Evolutionary conservation across 2,888 invertebrate genomes (phyloP).

Genomic region (Odontothrips loti): DNA sequence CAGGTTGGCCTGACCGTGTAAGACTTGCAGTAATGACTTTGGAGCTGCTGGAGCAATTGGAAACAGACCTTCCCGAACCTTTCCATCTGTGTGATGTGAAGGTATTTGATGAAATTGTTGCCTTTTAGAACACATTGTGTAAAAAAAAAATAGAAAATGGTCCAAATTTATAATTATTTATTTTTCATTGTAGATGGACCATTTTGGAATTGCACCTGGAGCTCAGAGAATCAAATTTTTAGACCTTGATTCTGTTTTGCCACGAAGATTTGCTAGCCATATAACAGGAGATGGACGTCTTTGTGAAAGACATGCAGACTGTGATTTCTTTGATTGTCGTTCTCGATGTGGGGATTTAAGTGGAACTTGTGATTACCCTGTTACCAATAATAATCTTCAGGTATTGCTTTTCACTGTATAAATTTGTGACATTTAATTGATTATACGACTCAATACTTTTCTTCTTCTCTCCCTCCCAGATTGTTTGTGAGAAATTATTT

Average conservation of each 20-base stretch:
- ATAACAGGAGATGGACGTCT: constrained; percentile 49
- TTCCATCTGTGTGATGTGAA: constrained; percentile 66
- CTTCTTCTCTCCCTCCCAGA: constrained; percentile 48
- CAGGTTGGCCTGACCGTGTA: constrained; percentile 56
- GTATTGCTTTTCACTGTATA: constrained; percentile 36
- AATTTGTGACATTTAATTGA: not conserved
- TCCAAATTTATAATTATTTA: too few species aligned
- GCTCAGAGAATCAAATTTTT: constrained; percentile 55
- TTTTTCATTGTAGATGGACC: constrained; percentile 46
- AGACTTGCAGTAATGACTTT: constrained; percentile 58
- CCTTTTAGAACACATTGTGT: too few species aligned
- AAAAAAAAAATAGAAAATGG: too few species aligned
- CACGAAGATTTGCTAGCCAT: constrained; percentile 52
- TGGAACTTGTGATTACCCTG: constrained; percentile 53
- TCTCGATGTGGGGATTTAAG: constrained; percentile 55
- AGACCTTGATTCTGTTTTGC: constrained; percentile 60
- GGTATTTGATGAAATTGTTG: not conserved
- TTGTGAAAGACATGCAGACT: constrained; percentile 59
- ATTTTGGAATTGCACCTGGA: constrained; percentile 58
- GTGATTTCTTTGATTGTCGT: constrained; percentile 63
- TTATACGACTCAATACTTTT: not conserved
- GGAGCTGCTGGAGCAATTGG: constrained; percentile 57
- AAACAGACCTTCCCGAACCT: constrained; percentile 56
- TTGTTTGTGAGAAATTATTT: constrained; percentile 62
- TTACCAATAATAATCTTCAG: constrained; percentile 60